A percentile compares a stretch with the other conserved stretches of the same genome.
These are phyloP conservation scores for Amblyopsis hoosieri DNA, from an alignment of 2,797 vertebrate species.

Conservation along the genomic window DNA sequence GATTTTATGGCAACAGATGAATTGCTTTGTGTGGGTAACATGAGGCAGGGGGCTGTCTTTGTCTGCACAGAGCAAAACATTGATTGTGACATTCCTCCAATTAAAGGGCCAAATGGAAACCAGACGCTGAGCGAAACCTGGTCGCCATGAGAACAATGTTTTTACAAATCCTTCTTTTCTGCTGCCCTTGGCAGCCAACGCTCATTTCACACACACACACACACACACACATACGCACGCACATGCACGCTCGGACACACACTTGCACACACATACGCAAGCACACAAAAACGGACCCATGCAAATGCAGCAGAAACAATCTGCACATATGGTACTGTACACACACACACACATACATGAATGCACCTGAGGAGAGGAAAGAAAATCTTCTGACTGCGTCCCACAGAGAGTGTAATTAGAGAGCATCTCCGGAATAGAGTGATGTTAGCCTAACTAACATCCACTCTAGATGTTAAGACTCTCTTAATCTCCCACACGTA, in stretches of 20 bases:
- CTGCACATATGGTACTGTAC: conserved; percentile 31
- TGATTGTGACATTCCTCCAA: conserved; percentile 76
- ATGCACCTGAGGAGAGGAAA: conserved; percentile 13
- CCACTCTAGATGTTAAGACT: not conserved
- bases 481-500: not conserved
- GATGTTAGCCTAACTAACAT: conserved; percentile 6
- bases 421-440: conserved; percentile 48
- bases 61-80: conserved; percentile 65
- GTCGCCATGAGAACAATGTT: conserved; percentile 70
- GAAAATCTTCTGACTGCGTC: conserved; percentile 28
- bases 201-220: conserved; percentile 27
- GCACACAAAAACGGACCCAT: conserved; percentile 18
- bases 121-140: conserved; percentile 69
- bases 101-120: conserved; percentile 74
- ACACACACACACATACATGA: conserved; percentile 33
- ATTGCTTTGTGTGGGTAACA: conserved; percentile 54
- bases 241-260: conserved; percentile 21
- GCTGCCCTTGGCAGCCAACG: conserved; percentile 43
- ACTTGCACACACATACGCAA: conserved; percentile 10
- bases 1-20: conserved; percentile 50
- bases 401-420: conserved; percentile 58
- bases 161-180: conserved; percentile 59
- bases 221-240: conserved; percentile 11
- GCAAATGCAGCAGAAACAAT: conserved; percentile 10
- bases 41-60: conserved; percentile 59